Evolutionary conservation across 2,888 invertebrate species (phyloP), one percentile per base, ranked within the genome.

Genomic region (Andrena haemorrhoa): DNA sequence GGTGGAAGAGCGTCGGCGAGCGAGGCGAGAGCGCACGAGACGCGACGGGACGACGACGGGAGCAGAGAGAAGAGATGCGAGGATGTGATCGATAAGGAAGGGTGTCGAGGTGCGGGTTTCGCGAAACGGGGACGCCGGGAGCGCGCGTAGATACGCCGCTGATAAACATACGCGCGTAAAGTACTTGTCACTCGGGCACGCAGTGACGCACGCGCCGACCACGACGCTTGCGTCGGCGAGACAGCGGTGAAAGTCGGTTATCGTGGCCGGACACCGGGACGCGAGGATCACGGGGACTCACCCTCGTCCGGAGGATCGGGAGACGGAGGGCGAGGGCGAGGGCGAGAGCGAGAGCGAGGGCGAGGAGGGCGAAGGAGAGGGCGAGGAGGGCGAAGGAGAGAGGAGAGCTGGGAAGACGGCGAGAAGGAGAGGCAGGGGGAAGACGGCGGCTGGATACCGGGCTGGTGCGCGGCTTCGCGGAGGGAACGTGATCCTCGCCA

Each of bases 51-150:
- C 74, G 78, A 69, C 79, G 82, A 82, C 81, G 87, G 81, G 66
- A 82, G 71, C 76, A 68, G 77, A 73, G 77, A 78, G 81, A 81
- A 82, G 83, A 77, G 79, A 74, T 80, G 84, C 72, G 77, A 83
- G 84, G 79, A 89, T 90, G 90, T 86, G 88, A 92, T 91, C 92
- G 90, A 92, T 91, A 89, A 86, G 89, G 71, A 88, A 41, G 87
- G 72, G 79, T 82, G 76, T 69, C 80, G 82, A 82, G 78, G 83
- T 77, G 79, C 78, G 82, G 88, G 81, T 88, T 85, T 77, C 73
- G 75, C 71, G 78, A 79, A 89, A 86, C 81, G 91, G 91, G 88
- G 90, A 92, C 90, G 90, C 86, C 60, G 63, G 71, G 80, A 41
- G 35, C 76, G 80, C 76, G 79, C 63, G 84, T 79, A 77, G 72